Evolutionary conservation across 2,113 vertebrate species (phyloP), one percentile per base, ranked within the genome.

Genomic region (Centropristis striata): DNA sequence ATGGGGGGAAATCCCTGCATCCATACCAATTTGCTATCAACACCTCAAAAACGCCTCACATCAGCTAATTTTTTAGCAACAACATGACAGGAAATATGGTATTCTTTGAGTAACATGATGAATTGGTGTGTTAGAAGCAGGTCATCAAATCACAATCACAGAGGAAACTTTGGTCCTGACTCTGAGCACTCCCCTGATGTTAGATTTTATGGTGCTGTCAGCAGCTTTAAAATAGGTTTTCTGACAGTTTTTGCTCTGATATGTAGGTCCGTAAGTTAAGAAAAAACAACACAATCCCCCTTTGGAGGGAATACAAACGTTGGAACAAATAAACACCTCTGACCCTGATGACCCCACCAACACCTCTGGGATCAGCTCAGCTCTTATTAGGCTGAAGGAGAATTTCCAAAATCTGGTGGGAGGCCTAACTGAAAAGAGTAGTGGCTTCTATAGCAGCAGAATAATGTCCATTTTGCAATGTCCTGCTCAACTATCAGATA

Each of bases 161-260:
- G 41, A 10, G 39, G 50, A 20, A 66, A 55, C n/a, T 42, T 50
- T 37, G 14, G 21, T 37, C n/a, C 14, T 27, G 32, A 61, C 14
- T 37, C 39, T 46, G 21, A 46, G 25, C 23, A 10, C 21, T 39
- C 21, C 44, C 41, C 42, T 28, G 32, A n/a, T 27, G 15, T n/a
- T 36, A n/a, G n/a, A n/a, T n/a, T n/a, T n/a, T n/a, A n/a, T n/a
- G n/a, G 4, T 16, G 1, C 21, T 28, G 46, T 63, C 46, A 51
- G 46, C 58, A 72, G 27, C 21, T 61, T 72, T 49, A 5, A 59
- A 65, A 65, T 8, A 64, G 36, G 12, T 36, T 46, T 4, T 15
- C 28, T 47, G 20, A 20, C 7, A 10, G n/a, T 25, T 4, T 73
- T 39, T 61, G 15, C 10, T 60, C 27, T 20, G 53, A 55, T 25